These are phyloP conservation scores for Drosophila murphyi DNA, from an alignment of 1,140 invertebrate species.

Conservation along the genomic window DNA sequence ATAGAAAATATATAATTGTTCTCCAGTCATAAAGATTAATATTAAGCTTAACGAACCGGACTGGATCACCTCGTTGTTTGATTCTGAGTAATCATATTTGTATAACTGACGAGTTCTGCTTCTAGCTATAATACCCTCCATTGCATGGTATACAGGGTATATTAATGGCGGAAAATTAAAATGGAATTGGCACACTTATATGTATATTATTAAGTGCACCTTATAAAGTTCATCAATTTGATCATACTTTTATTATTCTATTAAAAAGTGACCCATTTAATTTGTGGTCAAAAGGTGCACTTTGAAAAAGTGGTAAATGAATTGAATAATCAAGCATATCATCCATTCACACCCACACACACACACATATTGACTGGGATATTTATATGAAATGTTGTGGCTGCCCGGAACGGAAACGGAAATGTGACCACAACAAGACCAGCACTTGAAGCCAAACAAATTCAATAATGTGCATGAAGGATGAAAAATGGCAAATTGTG, in stretches of 20 bases:
- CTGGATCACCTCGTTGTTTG: too few relatives aligned
- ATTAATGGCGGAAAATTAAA: background rate
- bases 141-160: background rate
- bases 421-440: slow-evolving; percentile 52
- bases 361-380: slow-evolving; percentile 7
- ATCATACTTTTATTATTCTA: slow-evolving; percentile 35
- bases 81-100: too few relatives aligned
- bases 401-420: slow-evolving; percentile 62
- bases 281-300: slow-evolving; percentile 53
- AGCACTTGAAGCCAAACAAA: slow-evolving; percentile 35
- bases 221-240: slow-evolving; percentile 24
- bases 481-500: background rate
- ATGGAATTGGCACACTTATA: background rate
- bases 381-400: slow-evolving; percentile 54
- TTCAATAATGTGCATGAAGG: slow-evolving; percentile 46
- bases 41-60: too few relatives aligned
- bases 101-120: too few relatives aligned
- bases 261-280: slow-evolving; percentile 45
- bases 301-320: slow-evolving; percentile 41
- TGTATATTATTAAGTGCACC: slow-evolving; percentile 49
- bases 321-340: slow-evolving; percentile 52
- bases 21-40: too few relatives aligned
- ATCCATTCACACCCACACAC: background rate
- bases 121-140: too few relatives aligned
- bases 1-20: too few relatives aligned